These are phyloP conservation scores for Ctenochaetus hawaiiensis DNA, from an alignment of 2,797 vertebrate genomes.

Conservation along the genomic window DNA sequence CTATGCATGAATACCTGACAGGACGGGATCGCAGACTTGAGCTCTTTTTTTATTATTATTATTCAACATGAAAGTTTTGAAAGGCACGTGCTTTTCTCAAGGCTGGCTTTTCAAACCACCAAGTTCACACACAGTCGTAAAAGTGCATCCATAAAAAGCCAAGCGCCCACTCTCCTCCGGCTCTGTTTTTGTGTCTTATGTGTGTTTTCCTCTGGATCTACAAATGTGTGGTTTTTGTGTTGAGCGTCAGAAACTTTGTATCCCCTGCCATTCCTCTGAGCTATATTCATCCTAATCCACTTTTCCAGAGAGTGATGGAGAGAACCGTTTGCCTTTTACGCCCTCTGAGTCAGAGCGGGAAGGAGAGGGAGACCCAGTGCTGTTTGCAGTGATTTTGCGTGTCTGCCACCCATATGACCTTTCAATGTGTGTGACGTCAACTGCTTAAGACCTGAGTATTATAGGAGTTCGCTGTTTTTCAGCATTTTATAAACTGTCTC, in stretches of 20 bases:
- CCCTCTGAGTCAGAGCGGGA: slow-evolving; percentile 51
- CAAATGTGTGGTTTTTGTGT: slow-evolving; percentile 46
- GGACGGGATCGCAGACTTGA: slow-evolving; percentile 38
- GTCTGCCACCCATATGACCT: slow-evolving; percentile 57
- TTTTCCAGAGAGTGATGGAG: slow-evolving; percentile 72
- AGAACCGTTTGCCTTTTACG: slow-evolving; percentile 35
- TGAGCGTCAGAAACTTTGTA: slow-evolving; percentile 50
- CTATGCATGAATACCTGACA: slow-evolving; percentile 36
- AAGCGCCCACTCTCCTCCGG: slow-evolving; percentile 47
- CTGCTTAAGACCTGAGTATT: not conserved
- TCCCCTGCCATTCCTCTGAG: slow-evolving; percentile 57
- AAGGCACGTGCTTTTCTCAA: slow-evolving; percentile 65
- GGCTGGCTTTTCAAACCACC: slow-evolving; percentile 63
- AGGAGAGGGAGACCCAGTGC: slow-evolving; percentile 24
- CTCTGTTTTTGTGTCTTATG: slow-evolving; percentile 50
- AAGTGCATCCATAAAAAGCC: slow-evolving; percentile 66
- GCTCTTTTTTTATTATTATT: slow-evolving; percentile 29
- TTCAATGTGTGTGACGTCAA: slow-evolving; percentile 43
- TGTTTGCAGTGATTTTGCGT: slow-evolving; percentile 18
- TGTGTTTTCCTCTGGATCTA: slow-evolving; percentile 28
- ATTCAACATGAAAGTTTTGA: slow-evolving; percentile 43
- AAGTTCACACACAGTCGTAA: slow-evolving; percentile 77
- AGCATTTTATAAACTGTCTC: slow-evolving; percentile 5
- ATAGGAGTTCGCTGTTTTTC: slow-evolving; percentile 7
- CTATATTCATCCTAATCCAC: slow-evolving; percentile 74